Evolutionary conservation across 2,113 vertebrate genomes (phyloP), one percentile per base, ranked within the genome.

Genomic region (Gulo gulo): DNA sequence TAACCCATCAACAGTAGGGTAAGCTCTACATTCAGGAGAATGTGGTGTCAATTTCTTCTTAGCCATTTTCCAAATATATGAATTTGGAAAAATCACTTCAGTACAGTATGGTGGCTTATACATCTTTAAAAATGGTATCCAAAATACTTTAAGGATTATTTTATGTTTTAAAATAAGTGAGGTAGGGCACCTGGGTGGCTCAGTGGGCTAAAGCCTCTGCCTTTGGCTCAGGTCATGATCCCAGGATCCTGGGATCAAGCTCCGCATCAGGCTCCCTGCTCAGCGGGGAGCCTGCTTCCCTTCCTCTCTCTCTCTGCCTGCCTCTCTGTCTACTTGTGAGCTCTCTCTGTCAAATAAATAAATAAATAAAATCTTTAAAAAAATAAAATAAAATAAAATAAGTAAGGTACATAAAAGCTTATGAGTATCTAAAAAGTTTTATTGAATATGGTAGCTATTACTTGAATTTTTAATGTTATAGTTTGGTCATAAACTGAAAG

Each of bases 1-100:
- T 23, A 4, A 45, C 1, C 42, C 42, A 36, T 52, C 12, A 63
- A 23, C 2, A 20, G 2, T 2, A 69, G 5, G 0, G 3, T 4
- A 52, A 13, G 16, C 23, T 65, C 52, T 88, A 36, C 2, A 52
- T 55, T 65, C 57, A 95, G 12, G 2, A 36, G 3, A 73, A 57
- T 2, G 12, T 36, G 13, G 10, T 39, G 15, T 86, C 21, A 50
- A 59, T 85, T 71, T 21, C 21, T 76, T 24, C 16, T 42, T 59
- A 16, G 15, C 1, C n/a, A 36, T 55, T 85, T 39, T 20, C 5
- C 39, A 65, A 4, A 73, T 7, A 59, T 9, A 7, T 4, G 15
- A 74, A 80, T 47, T 94, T 78, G 4, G 29, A 34, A 50, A 71
- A 87, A 3, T 31, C 12, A 59, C 11, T n/a, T 57, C 34, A 16